Evolutionary conservation across 2,797 vertebrate species (phyloP).

Genomic region (Danio aesculapii): DNA sequence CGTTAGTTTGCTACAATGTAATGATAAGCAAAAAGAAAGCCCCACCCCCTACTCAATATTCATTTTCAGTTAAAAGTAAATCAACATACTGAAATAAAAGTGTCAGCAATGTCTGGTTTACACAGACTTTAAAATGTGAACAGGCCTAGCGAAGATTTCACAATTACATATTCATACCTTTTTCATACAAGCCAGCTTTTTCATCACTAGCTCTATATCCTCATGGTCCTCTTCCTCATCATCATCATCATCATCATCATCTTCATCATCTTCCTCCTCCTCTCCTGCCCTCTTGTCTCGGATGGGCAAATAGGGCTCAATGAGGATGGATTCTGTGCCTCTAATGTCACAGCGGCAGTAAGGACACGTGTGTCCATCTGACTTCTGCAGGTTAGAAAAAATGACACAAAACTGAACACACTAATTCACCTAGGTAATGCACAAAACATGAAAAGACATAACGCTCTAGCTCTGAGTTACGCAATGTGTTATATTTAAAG

Average conservation of each 20-base stretch:
- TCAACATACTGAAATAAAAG: no score
- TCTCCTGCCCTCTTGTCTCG: background rate
- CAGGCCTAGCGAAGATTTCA: background rate
- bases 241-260: constrained; percentile 31
- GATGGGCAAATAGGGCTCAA: constrained; percentile 71
- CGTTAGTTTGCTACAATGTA: no score
- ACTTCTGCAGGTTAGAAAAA: constrained; percentile 71
- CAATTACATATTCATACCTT: constrained; percentile 63
- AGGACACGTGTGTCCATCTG: constrained; percentile 84
- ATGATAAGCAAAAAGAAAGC: no score
- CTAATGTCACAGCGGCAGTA: constrained; percentile 88
- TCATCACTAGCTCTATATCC: constrained; percentile 72
- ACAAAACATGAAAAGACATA: background rate
- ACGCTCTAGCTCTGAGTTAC: background rate
- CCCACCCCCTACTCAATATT: no score
- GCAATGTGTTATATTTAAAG: constrained; percentile 4
- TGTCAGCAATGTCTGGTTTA: no score
- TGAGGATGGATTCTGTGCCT: constrained; percentile 78
- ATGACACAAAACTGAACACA: background rate
- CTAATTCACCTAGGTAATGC: background rate
- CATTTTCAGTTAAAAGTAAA: no score
- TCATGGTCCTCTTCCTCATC: constrained; percentile 71
- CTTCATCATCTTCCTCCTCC: constrained; percentile 27
- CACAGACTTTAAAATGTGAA: no score
- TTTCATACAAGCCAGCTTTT: constrained; percentile 74